Conservation (phyloP, 2,113 vertebrate genomes). For the Dasyurus viverrinus region DNA sequence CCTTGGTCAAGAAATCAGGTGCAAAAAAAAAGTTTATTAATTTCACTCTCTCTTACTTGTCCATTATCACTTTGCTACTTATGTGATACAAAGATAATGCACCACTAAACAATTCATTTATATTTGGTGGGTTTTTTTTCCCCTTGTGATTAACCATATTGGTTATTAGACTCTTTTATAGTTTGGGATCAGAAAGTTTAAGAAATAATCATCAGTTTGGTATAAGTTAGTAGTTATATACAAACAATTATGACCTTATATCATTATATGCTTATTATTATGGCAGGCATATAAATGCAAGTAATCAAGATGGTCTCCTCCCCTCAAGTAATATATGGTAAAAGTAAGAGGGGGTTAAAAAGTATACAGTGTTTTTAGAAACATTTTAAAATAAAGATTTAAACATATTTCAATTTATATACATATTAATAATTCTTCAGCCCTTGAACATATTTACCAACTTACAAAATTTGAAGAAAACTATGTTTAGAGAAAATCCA, state of each 20-base stretch:
- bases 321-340: slow-evolving; percentile 14
- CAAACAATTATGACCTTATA: not conserved
- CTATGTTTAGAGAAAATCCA: slow-evolving; percentile 2
- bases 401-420: not conserved
- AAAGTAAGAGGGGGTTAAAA: slow-evolving; percentile 2
- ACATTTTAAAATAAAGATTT: not conserved
- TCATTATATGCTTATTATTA: not conserved
- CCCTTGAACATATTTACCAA: not conserved
- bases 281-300: not conserved
- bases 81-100: not conserved
- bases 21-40: not conserved
- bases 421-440: not conserved
- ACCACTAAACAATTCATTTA: not conserved
- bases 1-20: not conserved
- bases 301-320: not conserved
- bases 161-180: not conserved
- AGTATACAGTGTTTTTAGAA: not conserved
- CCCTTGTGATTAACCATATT: not conserved
- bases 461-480: not conserved
- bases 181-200: slow-evolving; percentile 9
- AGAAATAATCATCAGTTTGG: not conserved
- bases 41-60: not conserved
- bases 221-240: not conserved
- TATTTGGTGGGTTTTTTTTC: not conserved
- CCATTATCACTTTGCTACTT: not conserved